These are phyloP conservation scores for Oreochromis niloticus DNA, from an alignment of 2,113 vertebrate genomes.

Conservation along the genomic window DNA sequence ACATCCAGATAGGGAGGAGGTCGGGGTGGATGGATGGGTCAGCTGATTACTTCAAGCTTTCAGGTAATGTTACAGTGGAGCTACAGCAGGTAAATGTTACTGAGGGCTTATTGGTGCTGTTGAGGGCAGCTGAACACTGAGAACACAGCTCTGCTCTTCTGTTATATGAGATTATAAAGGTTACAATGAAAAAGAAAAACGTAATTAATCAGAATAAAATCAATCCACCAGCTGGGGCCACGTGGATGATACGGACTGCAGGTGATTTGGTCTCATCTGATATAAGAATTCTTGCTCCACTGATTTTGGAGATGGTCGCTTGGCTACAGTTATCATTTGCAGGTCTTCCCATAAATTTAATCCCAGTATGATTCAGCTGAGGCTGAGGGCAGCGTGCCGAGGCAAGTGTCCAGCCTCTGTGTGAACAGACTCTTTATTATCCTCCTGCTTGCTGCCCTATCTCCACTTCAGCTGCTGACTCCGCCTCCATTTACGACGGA, in stretches of 20 bases:
- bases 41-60: not conserved
- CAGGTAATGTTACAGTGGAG: not conserved
- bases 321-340: not conserved
- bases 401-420: not conserved
- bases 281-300: not conserved
- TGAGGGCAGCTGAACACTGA: not conserved
- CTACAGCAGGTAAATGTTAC: not conserved
- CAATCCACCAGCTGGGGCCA: not conserved
- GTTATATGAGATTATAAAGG: not conserved
- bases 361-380: not conserved
- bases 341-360: not conserved
- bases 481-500: not conserved
- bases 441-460: not conserved
- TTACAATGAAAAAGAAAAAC: not conserved
- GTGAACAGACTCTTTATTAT: constrained; percentile 1
- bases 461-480: not conserved
- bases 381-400: not conserved
- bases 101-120: too few species aligned
- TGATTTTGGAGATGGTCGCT: not conserved
- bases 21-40: not conserved
- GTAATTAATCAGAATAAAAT: not conserved
- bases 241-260: not conserved
- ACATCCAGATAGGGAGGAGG: not conserved
- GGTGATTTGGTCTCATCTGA: not conserved
- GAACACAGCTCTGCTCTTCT: not conserved